phyloP scores from a whole-genome alignment of 1,140 invertebrate species.

The Leptinotarsa texana region DNA sequence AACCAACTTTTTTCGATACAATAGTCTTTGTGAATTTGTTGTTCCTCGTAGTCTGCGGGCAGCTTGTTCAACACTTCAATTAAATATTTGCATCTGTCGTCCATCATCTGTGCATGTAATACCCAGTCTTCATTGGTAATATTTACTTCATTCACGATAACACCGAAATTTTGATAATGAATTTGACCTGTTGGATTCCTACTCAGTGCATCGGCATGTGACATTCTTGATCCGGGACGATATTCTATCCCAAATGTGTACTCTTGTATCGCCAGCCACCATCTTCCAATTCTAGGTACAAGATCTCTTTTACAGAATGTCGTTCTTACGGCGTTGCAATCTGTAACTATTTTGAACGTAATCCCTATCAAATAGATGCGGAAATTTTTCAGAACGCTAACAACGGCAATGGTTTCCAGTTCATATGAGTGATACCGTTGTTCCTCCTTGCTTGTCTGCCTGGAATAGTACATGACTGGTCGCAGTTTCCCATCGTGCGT shows the following conservation, averaged over 20 bases:
- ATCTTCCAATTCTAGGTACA: conserved; percentile 48
- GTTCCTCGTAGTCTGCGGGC: neutral
- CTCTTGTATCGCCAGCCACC: conserved; percentile 50
- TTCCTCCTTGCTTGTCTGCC: conserved; percentile 41
- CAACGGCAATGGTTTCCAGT: conserved; percentile 46
- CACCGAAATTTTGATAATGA: neutral
- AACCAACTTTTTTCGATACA: conserved; percentile 12
- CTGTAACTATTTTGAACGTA: conserved; percentile 57
- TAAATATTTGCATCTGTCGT: neutral
- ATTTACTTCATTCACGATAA: neutral
- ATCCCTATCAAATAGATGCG: conserved; percentile 57
- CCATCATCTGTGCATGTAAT: conserved; percentile 2
- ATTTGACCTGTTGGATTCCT: conserved; percentile 19
- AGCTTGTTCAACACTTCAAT: neutral
- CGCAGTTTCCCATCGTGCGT: conserved; percentile 31
- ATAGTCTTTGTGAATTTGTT: conserved; percentile 13
- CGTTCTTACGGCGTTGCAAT: conserved; percentile 50
- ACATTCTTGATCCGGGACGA: conserved; percentile 43
- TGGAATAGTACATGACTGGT: conserved; percentile 48
- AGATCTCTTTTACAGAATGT: conserved; percentile 48
- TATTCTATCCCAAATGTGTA: conserved; percentile 52
- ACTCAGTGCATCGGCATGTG: conserved; percentile 46
- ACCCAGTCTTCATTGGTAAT: conserved; percentile 10
- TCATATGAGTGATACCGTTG: conserved; percentile 47
- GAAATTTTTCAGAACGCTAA: conserved; percentile 44